These are phyloP conservation scores for Psilopsiagon aymara DNA, from an alignment of 2,113 vertebrate species.

Conservation along the genomic window DNA sequence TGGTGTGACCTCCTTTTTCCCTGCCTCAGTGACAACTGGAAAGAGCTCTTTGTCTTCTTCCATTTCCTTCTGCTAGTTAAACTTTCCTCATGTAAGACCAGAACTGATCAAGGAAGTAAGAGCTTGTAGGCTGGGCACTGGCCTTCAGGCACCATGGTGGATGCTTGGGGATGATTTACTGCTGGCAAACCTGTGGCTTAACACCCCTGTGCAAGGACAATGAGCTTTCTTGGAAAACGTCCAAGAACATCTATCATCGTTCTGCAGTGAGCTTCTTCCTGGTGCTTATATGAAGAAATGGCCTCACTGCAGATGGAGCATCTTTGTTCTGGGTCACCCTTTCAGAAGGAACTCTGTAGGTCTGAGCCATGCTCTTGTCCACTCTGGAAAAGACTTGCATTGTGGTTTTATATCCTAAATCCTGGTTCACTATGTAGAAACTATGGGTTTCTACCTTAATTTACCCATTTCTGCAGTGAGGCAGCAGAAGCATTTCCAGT, in stretches of 20 bases:
- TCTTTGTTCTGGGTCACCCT: background rate
- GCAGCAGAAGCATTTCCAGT: background rate
- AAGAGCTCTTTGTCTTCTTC: background rate
- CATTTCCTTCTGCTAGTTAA: background rate
- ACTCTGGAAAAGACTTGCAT: background rate
- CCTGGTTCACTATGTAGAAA: background rate
- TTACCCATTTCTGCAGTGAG: background rate
- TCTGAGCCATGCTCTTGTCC: background rate
- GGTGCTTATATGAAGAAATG: background rate
- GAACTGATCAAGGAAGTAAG: background rate
- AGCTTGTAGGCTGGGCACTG: background rate
- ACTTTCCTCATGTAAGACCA: background rate
- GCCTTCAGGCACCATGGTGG: background rate
- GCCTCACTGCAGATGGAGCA: background rate
- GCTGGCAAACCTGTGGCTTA: background rate
- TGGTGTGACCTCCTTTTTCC: background rate
- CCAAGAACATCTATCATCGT: background rate
- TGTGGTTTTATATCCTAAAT: background rate
- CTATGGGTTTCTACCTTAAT: background rate
- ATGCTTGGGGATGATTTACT: background rate
- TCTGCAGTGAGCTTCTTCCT: background rate
- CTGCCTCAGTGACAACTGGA: background rate
- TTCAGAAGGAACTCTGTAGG: background rate
- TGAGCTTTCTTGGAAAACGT: background rate
- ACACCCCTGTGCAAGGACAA: background rate